Evolutionary conservation across 2,113 vertebrate species (phyloP), one percentile per base, ranked within the genome.

Genomic region (Varanus salvator): DNA sequence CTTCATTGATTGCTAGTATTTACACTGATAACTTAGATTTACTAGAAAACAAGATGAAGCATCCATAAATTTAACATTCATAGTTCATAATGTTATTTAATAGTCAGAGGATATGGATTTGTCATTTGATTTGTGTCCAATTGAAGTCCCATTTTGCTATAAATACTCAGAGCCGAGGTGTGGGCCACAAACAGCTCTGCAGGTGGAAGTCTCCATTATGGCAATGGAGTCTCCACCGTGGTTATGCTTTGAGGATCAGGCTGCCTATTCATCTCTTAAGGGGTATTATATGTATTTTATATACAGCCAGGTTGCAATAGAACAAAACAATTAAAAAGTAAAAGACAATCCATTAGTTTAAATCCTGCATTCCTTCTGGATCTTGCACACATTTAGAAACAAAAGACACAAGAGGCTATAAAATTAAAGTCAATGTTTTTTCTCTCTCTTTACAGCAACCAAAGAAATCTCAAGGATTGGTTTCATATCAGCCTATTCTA

Each of bases 1-100:
- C 95, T 96, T 96, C 96, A 95, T 60, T 94, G 95, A 90, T 82
- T 94, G 93, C 93, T 97, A 64, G 60, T 64, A 97, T 97, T 97
- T 97, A 97, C 97, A 97, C 78, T 92, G 96, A 92, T 96, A 97
- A 95, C 80, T 96, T 97, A 97, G 96, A 94, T 96, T 96, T 95
- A 95, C 97, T 95, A 96, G 95, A 97, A 97, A 97, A 97, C 96
- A 97, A 95, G 94, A 95, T 31, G 93, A 96, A 95, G 95, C 95
- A 96, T 96, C 94, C 95, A 95, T 94, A 95, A 95, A 93, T 94
- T 96, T 93, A 94, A 95, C 96, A 96, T 96, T 96, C 94, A 96
- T 96, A 93, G 93, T 88, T 96, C 92, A 95, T 91, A 96, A 84
- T 95, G 93, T 92, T 94, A 91, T 89, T 91, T 95, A 95, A 93